Conservation (phyloP, 2,888 invertebrate species). For the Scaptodrosophila latifasciaeformis region DNA sequence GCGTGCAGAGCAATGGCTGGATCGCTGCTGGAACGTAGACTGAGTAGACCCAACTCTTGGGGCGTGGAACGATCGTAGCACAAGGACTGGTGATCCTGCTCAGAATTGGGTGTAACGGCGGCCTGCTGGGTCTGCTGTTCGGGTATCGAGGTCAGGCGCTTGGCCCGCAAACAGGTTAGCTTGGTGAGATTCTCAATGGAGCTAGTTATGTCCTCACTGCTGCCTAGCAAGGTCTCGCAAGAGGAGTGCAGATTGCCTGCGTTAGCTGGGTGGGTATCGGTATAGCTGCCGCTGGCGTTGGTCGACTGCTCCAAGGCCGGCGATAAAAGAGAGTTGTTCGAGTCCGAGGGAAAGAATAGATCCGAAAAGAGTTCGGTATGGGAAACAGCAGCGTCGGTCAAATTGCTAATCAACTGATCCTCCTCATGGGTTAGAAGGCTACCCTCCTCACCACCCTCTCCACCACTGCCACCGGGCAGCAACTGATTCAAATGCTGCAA, state of each 20-base stretch:
- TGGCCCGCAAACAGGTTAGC: constrained; percentile 68
- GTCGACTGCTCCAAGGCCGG: constrained; percentile 51
- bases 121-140: constrained; percentile 61
- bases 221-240: constrained; percentile 58
- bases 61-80: constrained; percentile 67
- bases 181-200: constrained; percentile 72
- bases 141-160: constrained; percentile 70
- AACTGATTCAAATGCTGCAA: constrained; percentile 41
- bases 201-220: constrained; percentile 62
- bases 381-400: constrained; percentile 65
- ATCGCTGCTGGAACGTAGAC: constrained; percentile 74
- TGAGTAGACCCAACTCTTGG: constrained; percentile 66
- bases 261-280: constrained; percentile 37
- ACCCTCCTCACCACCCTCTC: constrained; percentile 30
- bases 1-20: constrained; percentile 73
- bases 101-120: constrained; percentile 36
- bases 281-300: constrained; percentile 45
- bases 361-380: constrained; percentile 72
- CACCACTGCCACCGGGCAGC: constrained; percentile 20
- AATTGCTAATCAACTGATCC: constrained; percentile 64
- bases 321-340: constrained; percentile 72
- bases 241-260: constrained; percentile 56
- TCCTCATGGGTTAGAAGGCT: constrained; percentile 64
- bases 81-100: constrained; percentile 62
- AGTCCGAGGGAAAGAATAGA: constrained; percentile 73